These are phyloP conservation scores for Oophaga pumilio DNA, from an alignment of 2,113 vertebrate genomes.

Conservation along the genomic window DNA sequence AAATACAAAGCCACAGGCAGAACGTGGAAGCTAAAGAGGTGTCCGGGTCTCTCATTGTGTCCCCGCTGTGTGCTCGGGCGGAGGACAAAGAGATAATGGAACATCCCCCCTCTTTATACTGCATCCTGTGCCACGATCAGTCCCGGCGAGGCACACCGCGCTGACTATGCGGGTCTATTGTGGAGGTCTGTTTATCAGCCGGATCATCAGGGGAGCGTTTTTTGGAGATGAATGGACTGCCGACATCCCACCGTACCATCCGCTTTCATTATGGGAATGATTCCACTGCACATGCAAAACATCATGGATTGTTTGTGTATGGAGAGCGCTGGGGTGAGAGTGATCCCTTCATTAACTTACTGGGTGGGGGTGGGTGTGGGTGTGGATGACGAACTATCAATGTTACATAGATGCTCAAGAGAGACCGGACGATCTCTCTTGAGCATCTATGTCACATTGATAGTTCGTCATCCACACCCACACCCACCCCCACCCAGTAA, in stretches of 20 bases:
- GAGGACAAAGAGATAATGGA: conserved; percentile 25
- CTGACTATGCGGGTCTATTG: background rate
- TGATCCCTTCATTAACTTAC: conserved; percentile 1
- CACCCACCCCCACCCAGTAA: too few species aligned
- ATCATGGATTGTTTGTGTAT: background rate
- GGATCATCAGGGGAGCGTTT: conserved; percentile 31
- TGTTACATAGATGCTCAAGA: background rate
- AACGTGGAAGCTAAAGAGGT: conserved; percentile 13
- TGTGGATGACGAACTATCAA: background rate
- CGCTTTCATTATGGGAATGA: background rate
- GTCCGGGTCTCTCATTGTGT: conserved; percentile 5
- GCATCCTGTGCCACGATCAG: background rate
- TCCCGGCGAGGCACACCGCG: background rate
- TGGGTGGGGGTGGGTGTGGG: background rate
- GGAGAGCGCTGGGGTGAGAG: background rate
- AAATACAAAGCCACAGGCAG: conserved; percentile 13
- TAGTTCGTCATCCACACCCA: background rate
- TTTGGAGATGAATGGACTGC: conserved; percentile 16
- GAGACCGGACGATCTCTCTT: background rate
- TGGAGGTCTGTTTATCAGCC: conserved; percentile 10
- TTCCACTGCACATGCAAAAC: background rate
- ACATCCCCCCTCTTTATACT: background rate
- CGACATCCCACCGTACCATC: conserved; percentile 7
- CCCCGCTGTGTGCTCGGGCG: background rate
- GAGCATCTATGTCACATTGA: background rate